Conservation (phyloP, 1,140 invertebrate species). For the Ceratina calcarata region DNA sequence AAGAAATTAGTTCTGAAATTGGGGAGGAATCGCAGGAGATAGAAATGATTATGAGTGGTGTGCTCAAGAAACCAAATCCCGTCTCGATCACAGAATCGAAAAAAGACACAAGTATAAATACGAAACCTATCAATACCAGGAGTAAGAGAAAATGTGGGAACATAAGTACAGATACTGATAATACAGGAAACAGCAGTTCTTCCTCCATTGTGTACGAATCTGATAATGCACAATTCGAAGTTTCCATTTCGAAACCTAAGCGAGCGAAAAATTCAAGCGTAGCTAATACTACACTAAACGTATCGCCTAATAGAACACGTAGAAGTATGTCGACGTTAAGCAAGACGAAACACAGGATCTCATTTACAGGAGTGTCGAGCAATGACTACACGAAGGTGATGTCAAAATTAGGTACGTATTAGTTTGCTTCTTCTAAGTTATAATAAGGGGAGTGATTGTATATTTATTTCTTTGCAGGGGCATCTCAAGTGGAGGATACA, state of each 20-base stretch:
- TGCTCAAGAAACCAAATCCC: background rate
- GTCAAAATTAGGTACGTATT: constrained; percentile 59
- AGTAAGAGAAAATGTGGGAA: background rate
- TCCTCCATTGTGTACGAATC: constrained; percentile 21
- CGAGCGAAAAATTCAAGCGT: constrained; percentile 13
- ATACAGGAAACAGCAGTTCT: background rate
- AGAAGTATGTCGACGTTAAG: constrained; percentile 12
- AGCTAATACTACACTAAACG: too few relatives aligned
- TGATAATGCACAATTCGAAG: constrained; percentile 4
- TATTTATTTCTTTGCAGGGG: constrained; percentile 64
- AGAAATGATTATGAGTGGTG: constrained; percentile 33
- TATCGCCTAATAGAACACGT: constrained; percentile 11
- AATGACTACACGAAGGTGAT: constrained; percentile 51
- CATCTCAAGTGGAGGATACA: constrained; percentile 70
- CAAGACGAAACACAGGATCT: constrained; percentile 53
- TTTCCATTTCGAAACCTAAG: background rate
- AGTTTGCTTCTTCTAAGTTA: background rate
- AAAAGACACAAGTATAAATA: background rate
- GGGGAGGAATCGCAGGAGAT: constrained; percentile 62
- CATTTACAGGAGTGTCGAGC: constrained; percentile 68
- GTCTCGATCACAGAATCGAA: background rate
- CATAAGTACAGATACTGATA: background rate
- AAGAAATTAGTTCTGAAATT: constrained; percentile 3
- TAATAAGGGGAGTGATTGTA: background rate
- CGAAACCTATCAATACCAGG: background rate